Evolutionary conservation across 2,888 invertebrate species (phyloP).

Genomic region (Augiades crinisus): DNA sequence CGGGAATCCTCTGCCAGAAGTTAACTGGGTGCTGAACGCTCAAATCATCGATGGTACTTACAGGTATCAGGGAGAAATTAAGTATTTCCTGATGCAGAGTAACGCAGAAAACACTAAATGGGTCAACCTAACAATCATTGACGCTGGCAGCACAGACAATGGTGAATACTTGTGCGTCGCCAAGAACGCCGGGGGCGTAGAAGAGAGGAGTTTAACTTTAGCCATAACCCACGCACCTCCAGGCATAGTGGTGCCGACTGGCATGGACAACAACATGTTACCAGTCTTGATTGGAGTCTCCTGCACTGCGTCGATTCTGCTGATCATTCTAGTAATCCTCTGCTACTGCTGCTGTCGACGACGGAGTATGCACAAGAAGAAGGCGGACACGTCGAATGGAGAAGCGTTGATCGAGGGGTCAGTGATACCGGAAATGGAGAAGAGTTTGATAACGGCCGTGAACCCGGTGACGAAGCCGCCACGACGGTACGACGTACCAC

Average conservation of each 20-base stretch:
- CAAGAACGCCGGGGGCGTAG: conserved; percentile 90
- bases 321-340: conserved; percentile 72
- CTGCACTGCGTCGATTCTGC: conserved; percentile 69
- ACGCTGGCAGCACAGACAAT: conserved; percentile 83
- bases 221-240: conserved; percentile 68
- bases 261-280: conserved; percentile 80
- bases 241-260: conserved; percentile 65
- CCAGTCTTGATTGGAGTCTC: conserved; percentile 78
- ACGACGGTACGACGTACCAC: conserved; percentile 87
- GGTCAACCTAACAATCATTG: conserved; percentile 86
- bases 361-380: conserved; percentile 80
- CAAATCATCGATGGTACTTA: conserved; percentile 80
- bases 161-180: conserved; percentile 91
- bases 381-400: conserved; percentile 82
- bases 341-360: conserved; percentile 82
- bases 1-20: conserved; percentile 88
- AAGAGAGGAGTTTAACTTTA: conserved; percentile 88
- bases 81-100: conserved; percentile 64
- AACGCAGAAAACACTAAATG: conserved; percentile 73
- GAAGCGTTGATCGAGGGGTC: conserved; percentile 88
- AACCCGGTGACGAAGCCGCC: conserved; percentile 93
- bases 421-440: conserved; percentile 91
- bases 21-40: conserved; percentile 87
- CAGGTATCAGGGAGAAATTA: conserved; percentile 70
- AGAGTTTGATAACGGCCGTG: conserved; percentile 90